A percentile compares a stretch with the other conserved stretches of the same genome.
Conservation (phyloP, 2,797 vertebrate species). For the Ctenosaura bakeri region DNA sequence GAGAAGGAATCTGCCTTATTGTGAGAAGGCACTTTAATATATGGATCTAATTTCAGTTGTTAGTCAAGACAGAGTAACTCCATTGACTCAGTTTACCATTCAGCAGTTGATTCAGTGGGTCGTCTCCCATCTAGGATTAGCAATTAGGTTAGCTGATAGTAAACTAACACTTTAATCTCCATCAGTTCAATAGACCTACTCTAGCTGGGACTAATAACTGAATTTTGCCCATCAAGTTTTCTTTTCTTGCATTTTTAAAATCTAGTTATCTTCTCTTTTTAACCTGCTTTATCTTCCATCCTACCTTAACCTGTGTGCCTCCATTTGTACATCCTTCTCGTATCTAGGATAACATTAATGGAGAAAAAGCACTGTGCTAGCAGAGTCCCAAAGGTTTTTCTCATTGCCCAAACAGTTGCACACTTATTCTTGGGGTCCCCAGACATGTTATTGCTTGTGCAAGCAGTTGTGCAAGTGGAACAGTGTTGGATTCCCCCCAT, state of each 20-base stretch:
- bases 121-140: too few species aligned
- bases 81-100: neutral
- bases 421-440: neutral
- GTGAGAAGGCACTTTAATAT: neutral
- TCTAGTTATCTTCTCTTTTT: neutral
- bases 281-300: neutral
- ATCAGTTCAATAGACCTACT: too few species aligned
- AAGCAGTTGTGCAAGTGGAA: neutral
- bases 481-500: neutral
- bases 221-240: neutral
- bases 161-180: too few species aligned
- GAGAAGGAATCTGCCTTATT: neutral
- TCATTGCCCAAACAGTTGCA: neutral
- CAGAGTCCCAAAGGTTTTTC: too few species aligned
- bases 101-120: neutral
- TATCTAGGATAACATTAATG: neutral
- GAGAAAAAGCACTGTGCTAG: neutral
- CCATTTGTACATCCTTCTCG: neutral
- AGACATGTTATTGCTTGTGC: neutral
- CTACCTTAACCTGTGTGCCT: neutral
- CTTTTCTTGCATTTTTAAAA: neutral
- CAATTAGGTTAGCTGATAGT: too few species aligned
- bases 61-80: too few species aligned
- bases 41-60: too few species aligned
- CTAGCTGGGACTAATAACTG: too few species aligned